phyloP scores from a whole-genome alignment of 2,797 vertebrate genomes.

The Xenentodon cancila region DNA sequence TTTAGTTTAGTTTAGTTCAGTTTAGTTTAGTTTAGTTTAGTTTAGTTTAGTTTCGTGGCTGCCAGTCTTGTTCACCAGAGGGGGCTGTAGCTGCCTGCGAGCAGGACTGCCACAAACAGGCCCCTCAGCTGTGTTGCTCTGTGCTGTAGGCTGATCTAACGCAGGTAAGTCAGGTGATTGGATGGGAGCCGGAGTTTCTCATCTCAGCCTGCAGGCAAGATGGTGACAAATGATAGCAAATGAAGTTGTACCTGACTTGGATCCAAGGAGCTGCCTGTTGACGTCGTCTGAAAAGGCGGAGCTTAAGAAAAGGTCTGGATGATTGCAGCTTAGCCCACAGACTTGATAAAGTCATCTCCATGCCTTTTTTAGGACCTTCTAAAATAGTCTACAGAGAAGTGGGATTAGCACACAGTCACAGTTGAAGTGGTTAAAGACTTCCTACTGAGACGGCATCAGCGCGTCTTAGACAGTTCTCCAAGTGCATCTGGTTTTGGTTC shows the following conservation, averaged over 20 bases:
- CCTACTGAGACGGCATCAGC: too few species aligned
- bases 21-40: too few species aligned
- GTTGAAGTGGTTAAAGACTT: too few species aligned
- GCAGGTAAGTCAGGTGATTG: constrained; percentile 44
- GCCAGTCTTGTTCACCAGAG: constrained; percentile 53
- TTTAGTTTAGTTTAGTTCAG: too few species aligned
- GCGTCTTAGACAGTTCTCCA: too few species aligned
- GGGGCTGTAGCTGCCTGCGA: constrained; percentile 38
- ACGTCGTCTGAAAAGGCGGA: constrained; percentile 7
- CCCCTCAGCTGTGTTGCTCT: constrained; percentile 4
- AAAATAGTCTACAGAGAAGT: too few species aligned
- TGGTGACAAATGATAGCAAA: background rate
- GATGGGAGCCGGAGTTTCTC: constrained; percentile 1
- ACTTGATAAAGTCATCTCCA: background rate
- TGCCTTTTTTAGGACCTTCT: too few species aligned
- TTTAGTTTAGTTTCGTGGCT: constrained; percentile 22
- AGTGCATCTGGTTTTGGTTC: too few species aligned
- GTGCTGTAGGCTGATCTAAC: constrained; percentile 7
- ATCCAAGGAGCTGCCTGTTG: background rate
- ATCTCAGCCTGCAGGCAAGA: background rate
- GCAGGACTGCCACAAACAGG: constrained; percentile 4
- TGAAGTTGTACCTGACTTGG: too few species aligned
- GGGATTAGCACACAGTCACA: too few species aligned
- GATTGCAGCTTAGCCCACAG: background rate
- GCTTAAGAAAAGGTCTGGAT: background rate